A percentile compares a stretch with the other conserved stretches of the same genome.
Conservation (phyloP, 2,113 vertebrate genomes). For the Elachura formosa region DNA sequence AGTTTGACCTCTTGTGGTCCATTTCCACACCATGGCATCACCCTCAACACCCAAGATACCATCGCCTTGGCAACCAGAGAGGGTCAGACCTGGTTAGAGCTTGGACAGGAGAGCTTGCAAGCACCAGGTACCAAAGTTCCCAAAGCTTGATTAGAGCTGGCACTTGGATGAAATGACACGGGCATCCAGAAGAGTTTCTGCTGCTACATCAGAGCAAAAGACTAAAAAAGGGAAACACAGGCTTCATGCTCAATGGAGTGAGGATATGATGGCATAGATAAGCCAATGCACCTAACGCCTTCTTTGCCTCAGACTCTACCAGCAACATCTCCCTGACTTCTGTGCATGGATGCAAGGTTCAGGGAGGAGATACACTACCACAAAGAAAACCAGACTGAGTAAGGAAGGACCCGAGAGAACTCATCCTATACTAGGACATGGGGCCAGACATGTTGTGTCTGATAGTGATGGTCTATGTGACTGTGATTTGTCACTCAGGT, state of each 20-base stretch:
- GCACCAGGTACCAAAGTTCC: not conserved
- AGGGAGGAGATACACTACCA: not conserved
- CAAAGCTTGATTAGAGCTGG: not conserved
- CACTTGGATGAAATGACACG: not conserved
- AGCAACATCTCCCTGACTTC: not conserved
- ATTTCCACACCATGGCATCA: not conserved
- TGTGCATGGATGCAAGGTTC: not conserved
- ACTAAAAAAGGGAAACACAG: not conserved
- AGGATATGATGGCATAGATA: not conserved
- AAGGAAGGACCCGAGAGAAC: not conserved
- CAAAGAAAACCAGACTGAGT: not conserved
- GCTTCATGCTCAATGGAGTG: not conserved
- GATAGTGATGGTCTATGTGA: not conserved
- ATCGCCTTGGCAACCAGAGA: not conserved
- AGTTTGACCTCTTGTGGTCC: not conserved
- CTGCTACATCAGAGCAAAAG: not conserved
- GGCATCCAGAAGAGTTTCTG: not conserved
- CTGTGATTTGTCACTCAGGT: not conserved
- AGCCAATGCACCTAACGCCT: not conserved
- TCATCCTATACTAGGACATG: not conserved
- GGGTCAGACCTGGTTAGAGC: not conserved
- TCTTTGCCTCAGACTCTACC: not conserved
- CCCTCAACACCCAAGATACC: not conserved
- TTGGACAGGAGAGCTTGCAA: not conserved
- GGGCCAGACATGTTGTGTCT: rapidly evolving